Percentiles rank a stretch among this genome's conserved stretches.
Evolutionary conservation across 2,797 vertebrate species (phyloP).

Genomic region (Gila robusta): DNA sequence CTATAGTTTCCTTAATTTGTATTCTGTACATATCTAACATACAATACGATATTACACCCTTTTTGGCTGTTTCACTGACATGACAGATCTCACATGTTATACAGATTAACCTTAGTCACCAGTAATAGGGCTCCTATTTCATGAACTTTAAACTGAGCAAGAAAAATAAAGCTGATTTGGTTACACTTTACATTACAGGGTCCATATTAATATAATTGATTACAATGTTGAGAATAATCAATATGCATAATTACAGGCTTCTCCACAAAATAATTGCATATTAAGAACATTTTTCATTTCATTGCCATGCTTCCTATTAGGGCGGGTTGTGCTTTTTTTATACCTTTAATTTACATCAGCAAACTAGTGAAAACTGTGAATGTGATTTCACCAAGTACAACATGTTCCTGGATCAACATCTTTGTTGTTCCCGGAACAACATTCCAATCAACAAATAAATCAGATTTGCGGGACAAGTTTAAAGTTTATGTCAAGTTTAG

Average conservation of each 20-base stretch:
- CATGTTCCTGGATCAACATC: not conserved
- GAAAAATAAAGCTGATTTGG: not conserved
- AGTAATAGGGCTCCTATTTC: not conserved
- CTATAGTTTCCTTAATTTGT: slow-evolving; percentile 32
- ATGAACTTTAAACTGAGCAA: not conserved
- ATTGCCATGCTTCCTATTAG: not conserved
- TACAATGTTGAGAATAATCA: slow-evolving; percentile 21
- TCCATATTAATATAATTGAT: slow-evolving; percentile 32
- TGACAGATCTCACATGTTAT: slow-evolving; percentile 15
- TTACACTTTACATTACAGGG: slow-evolving; percentile 20
- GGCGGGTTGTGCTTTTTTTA: not conserved
- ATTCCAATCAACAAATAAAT: not conserved
- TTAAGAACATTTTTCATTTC: not conserved
- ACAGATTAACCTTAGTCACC: not conserved
- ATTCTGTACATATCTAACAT: slow-evolving; percentile 23
- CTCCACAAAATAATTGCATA: slow-evolving; percentile 32
- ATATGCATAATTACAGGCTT: slow-evolving; percentile 32
- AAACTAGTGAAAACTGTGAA: not conserved
- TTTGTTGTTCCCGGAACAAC: not conserved
- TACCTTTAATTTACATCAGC: not conserved
- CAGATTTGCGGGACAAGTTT: not conserved
- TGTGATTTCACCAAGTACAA: not conserved
- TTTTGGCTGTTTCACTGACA: slow-evolving; percentile 2
- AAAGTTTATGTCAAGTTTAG: not conserved
- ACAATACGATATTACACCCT: not conserved